These are phyloP conservation scores for Petrolisthes cinctipes DNA, from an alignment of 2,888 invertebrate genomes.

Conservation along the genomic window DNA sequence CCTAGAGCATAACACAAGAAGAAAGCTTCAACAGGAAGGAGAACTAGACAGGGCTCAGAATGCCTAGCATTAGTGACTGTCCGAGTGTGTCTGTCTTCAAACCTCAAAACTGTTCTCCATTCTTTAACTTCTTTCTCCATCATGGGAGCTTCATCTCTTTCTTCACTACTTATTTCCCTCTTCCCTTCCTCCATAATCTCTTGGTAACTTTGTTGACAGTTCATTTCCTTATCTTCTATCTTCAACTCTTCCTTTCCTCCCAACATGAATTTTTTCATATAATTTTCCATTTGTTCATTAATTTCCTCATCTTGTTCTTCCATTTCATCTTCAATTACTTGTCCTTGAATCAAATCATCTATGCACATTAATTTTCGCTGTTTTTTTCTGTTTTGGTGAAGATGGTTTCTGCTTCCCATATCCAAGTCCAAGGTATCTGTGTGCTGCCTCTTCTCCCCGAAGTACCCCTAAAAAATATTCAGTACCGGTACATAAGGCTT, in stretches of 20 bases:
- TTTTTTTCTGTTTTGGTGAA: constrained; percentile 11
- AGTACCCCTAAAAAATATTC: constrained; percentile 34
- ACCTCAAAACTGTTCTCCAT: constrained; percentile 3
- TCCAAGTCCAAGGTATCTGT: neutral
- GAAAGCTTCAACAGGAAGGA: constrained; percentile 80
- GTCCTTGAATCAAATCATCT: constrained; percentile 14
- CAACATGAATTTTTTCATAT: neutral
- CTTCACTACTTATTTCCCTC: neutral
- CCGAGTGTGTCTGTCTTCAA: neutral
- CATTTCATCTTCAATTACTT: neutral
- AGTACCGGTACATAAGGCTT: neutral
- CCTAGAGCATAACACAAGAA: constrained; percentile 79
- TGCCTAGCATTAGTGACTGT: neutral
- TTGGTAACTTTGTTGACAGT: neutral
- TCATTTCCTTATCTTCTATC: neutral
- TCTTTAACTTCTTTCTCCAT: neutral
- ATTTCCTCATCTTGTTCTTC: neutral
- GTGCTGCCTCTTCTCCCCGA: constrained; percentile 10
- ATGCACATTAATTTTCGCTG: constrained; percentile 18
- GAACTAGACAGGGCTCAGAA: neutral
- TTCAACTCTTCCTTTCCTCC: neutral
- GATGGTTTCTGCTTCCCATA: neutral
- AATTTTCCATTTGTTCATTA: neutral
- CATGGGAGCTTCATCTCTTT: neutral
- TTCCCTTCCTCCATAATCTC: neutral